Conservation (phyloP, 37 sponge, comb jelly and placozoan species). For the Amphimedon queenslandica region DNA sequence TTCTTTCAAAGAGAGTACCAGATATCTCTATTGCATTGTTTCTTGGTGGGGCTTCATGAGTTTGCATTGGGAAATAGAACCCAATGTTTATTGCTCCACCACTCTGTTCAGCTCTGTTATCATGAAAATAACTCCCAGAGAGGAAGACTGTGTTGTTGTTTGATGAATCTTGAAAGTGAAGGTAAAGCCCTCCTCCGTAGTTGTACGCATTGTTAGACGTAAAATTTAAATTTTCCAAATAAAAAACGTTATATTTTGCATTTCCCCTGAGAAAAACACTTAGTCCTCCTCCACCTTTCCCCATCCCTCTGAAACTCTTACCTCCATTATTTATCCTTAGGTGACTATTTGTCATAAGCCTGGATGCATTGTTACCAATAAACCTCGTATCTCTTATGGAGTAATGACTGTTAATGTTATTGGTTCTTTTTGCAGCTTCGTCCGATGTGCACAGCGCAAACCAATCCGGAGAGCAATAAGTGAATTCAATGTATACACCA, state of each 20-base stretch:
- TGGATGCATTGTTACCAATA: too few species aligned
- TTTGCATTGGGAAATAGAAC: neutral
- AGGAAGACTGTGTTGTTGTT: neutral
- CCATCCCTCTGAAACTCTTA: neutral
- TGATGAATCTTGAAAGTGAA: neutral
- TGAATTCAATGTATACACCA: neutral
- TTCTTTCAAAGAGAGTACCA: neutral
- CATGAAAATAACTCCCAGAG: neutral
- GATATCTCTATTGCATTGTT: neutral
- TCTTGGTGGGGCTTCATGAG: neutral
- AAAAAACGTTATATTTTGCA: neutral
- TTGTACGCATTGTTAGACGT: neutral
- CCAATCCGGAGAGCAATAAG: neutral
- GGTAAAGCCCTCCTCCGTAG: neutral
- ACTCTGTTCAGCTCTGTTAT: neutral
- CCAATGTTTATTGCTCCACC: neutral
- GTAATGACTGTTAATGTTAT: neutral
- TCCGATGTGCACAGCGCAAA: neutral
- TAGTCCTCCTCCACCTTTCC: neutral
- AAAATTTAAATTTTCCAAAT: neutral
- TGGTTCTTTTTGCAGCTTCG: too few species aligned
- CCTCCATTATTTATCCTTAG: too few species aligned
- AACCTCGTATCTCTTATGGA: neutral
- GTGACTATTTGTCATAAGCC: too few species aligned
- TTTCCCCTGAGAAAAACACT: neutral